phyloP scores from a whole-genome alignment of 2,113 vertebrate genomes.

The Myiopsitta monachus region DNA sequence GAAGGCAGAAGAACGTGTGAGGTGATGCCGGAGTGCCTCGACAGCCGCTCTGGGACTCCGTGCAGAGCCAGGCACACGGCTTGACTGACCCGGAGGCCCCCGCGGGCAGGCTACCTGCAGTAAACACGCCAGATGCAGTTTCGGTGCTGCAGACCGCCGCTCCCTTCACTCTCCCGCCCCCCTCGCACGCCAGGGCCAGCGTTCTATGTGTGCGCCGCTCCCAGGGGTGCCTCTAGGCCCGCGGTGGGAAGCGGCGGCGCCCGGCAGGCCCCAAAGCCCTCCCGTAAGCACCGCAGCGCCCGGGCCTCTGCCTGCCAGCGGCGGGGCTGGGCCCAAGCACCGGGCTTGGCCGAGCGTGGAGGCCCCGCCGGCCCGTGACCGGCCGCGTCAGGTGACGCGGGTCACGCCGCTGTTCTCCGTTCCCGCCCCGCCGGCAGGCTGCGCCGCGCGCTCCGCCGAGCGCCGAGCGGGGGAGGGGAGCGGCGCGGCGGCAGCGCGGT shows the following conservation, averaged over 20 bases:
- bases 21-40: neutral
- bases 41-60: fast-evolving
- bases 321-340: neutral
- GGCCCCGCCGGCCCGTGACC: neutral
- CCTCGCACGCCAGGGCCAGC: neutral
- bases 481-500: neutral
- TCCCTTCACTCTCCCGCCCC: neutral
- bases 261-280: neutral
- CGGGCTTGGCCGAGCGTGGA: neutral
- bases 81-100: fast-evolving
- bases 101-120: too few species aligned
- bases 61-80: neutral
- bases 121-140: neutral
- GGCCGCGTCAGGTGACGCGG: constrained; percentile 78
- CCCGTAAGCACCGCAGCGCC: neutral
- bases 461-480: neutral
- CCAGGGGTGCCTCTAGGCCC: neutral
- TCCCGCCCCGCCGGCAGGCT: constrained; percentile 10
- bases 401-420: constrained; percentile 70
- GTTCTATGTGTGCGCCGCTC: fast-evolving
- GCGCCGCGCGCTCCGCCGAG: constrained; percentile 55
- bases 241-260: neutral
- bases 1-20: fast-evolving
- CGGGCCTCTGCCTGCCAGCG: neutral
- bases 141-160: neutral